Conservation (phyloP, 2,797 vertebrate genomes). For the Spondyliosoma cantharus region DNA sequence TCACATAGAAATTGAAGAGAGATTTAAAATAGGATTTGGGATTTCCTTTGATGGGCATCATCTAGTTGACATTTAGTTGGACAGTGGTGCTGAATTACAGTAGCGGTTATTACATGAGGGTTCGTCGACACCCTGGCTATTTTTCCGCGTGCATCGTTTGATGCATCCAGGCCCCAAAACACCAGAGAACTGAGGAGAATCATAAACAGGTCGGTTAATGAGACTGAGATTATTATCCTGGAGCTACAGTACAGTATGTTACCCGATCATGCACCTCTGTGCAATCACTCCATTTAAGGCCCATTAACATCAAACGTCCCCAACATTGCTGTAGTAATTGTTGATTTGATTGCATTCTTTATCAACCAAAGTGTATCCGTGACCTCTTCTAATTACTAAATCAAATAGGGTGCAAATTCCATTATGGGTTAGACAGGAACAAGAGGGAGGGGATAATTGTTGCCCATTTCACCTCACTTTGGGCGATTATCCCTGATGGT, state of each 20-base stretch:
- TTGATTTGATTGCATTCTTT: slow-evolving; percentile 67
- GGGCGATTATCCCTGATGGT: slow-evolving; percentile 8
- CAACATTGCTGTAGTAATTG: slow-evolving; percentile 55
- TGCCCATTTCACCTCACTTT: slow-evolving; percentile 16
- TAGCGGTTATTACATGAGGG: slow-evolving; percentile 2
- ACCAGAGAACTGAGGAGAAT: slow-evolving; percentile 61
- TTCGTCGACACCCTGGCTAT: slow-evolving; percentile 13
- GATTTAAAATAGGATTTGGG: slow-evolving; percentile 63
- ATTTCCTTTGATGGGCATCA: slow-evolving; percentile 47
- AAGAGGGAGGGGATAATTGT: slow-evolving; percentile 6
- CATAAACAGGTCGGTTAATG: slow-evolving; percentile 71
- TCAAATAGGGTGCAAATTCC: slow-evolving; percentile 34
- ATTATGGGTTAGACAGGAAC: slow-evolving; percentile 18
- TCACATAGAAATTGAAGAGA: slow-evolving; percentile 43
- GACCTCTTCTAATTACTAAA: slow-evolving; percentile 62
- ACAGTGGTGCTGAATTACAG: slow-evolving; percentile 15
- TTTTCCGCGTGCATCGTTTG: slow-evolving; percentile 21
- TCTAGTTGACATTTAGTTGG: slow-evolving; percentile 44
- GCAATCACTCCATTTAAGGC: slow-evolving; percentile 70
- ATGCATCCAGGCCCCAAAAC: slow-evolving; percentile 43
- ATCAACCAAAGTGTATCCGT: slow-evolving; percentile 59
- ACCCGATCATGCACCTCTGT: slow-evolving; percentile 49
- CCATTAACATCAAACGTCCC: slow-evolving; percentile 66
- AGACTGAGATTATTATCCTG: slow-evolving; percentile 69
- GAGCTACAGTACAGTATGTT: slow-evolving; percentile 60